Evolutionary conservation across 2,113 vertebrate species (phyloP), one percentile per base, ranked within the genome.

Genomic region (Cyprinus carpio): DNA sequence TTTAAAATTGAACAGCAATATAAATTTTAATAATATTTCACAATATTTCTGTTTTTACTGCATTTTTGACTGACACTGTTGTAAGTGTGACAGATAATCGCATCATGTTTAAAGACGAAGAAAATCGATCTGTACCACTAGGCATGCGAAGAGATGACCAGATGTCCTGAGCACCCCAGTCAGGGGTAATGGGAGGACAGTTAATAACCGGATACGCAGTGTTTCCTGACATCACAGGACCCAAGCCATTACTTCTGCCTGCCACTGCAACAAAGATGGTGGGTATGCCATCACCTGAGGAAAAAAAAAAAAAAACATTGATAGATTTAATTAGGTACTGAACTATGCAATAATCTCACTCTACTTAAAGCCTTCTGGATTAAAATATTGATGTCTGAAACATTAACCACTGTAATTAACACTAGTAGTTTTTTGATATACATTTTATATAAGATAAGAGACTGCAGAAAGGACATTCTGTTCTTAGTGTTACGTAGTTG

Each of bases 61-160:
- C 2, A 62, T 62, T 25, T 62, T 37, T 6, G 37, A 37, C 37
- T 5, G 37, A 37, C 37, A 6, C 60, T 27, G 11, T 27, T 27
- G 60, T 64, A 6, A n/a, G n/a, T n/a, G n/a, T 64, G 34, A n/a
- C 64, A 65, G 25, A 65, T 29, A 64, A 64, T 64, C n/a, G 15
- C 29, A 65, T 29, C 12, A 29, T 6, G 27, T 6, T 65, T 29
- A 65, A 65, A 7, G 27, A 71, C 18, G 7, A n/a, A n/a, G n/a
- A 64, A 79, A 81, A 81, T 71, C 0, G 40, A 54, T n/a, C 15
- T 93, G 96, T 93, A 99, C 98, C 98, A 0, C 97, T 98, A n/a
- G 98, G 97, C 90, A 99, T 94, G 11, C 97, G 95, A 62, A 99
- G 96, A 75, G 98, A 99, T 0, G 98, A 99, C 98, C 98, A 99